Conservation (phyloP, 53 echinoderm and acorn worm species). For the Mesocentrotus franciscanus region DNA sequence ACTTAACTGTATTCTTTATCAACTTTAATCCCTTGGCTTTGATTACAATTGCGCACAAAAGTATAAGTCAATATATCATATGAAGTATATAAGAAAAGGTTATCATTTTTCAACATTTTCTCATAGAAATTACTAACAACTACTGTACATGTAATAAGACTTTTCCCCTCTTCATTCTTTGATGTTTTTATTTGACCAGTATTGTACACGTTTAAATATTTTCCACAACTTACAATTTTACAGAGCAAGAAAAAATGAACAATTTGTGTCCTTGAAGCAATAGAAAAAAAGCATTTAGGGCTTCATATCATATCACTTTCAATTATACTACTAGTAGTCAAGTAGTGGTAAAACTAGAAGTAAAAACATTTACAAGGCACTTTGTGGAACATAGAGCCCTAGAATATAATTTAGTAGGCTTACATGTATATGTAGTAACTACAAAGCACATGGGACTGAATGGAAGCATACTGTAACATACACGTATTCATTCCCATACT, state of each 20-base stretch:
- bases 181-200: no score
- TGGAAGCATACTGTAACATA: not conserved
- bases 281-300: not conserved
- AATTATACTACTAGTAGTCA: not conserved
- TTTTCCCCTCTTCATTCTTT: no score
- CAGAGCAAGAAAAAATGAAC: not conserved
- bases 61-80: no score
- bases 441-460: no score
- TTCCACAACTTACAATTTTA: not conserved
- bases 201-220: not conserved
- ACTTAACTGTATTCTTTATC: no score
- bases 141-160: no score
- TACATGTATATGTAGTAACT: not conserved
- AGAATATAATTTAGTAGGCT: not conserved
- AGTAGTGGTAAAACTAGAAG: not conserved
- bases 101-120: not conserved
- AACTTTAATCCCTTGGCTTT: no score
- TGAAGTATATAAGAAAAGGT: not conserved
- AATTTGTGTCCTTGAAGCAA: not conserved
- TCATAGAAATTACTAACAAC: not conserved
- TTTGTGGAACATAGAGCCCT: not conserved
- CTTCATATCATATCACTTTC: not conserved
- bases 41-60: no score
- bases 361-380: not conserved
- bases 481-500: not conserved